phyloP scores from a whole-genome alignment of 1,140 invertebrate species.

The Drosophila murphyi region DNA sequence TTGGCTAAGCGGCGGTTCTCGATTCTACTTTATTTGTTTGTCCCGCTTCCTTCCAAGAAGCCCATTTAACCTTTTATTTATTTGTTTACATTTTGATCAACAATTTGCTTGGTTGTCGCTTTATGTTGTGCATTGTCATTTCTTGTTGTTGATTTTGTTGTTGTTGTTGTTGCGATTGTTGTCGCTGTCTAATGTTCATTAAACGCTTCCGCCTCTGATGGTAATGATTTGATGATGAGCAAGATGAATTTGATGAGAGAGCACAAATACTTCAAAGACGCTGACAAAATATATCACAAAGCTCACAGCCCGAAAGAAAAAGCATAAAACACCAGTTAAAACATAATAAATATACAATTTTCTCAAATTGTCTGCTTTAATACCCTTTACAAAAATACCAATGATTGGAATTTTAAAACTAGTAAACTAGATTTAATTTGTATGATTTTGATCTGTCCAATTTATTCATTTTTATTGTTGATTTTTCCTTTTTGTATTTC shows the following conservation, averaged over 20 bases:
- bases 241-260: conserved; percentile 43
- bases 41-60: neutral
- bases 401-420: too few relatives aligned
- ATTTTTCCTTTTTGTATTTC: too few relatives aligned
- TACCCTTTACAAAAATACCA: too few relatives aligned
- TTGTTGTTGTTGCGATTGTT: conserved; percentile 42
- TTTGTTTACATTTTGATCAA: conserved; percentile 41
- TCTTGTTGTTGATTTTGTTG: conserved; percentile 30
- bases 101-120: conserved; percentile 33
- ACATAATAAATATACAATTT: neutral
- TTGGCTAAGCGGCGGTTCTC: conserved; percentile 60
- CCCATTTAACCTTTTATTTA: conserved; percentile 34
- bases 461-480: too few relatives aligned
- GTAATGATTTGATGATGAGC: conserved; percentile 27
- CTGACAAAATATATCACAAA: conserved; percentile 32
- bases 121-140: conserved; percentile 3
- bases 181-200: conserved; percentile 65
- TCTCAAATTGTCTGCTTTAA: too few relatives aligned
- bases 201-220: conserved; percentile 69
- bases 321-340: conserved; percentile 2
- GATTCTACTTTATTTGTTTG: conserved; percentile 4
- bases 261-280: conserved; percentile 40
- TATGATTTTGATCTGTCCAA: too few relatives aligned
- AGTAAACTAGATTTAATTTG: too few relatives aligned
- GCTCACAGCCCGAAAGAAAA: conserved; percentile 11